These are phyloP conservation scores for Drosophila nikananu DNA, from an alignment of 1,140 invertebrate genomes.

Conservation along the genomic window DNA sequence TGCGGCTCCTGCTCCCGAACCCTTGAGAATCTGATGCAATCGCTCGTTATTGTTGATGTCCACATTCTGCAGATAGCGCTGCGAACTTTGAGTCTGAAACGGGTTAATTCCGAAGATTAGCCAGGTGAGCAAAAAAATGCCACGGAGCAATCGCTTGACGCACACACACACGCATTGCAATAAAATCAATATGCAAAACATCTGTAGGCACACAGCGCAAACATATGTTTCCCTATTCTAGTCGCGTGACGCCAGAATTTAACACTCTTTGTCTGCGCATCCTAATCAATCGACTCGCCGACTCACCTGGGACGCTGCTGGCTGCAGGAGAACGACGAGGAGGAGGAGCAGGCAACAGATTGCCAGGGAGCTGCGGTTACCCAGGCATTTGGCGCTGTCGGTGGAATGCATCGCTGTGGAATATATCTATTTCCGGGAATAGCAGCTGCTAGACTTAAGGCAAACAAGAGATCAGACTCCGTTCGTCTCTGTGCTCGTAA, in stretches of 20 bases:
- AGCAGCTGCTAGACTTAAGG: slow-evolving; percentile 5
- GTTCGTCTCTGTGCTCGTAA: slow-evolving; percentile 10
- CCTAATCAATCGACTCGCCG: not conserved
- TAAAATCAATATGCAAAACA: slow-evolving; percentile 67
- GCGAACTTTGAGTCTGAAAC: slow-evolving; percentile 62
- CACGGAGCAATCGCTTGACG: slow-evolving; percentile 33
- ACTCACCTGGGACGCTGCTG: slow-evolving; percentile 34
- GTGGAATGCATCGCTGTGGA: slow-evolving; percentile 30
- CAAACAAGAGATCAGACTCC: not conserved
- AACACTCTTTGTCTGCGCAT: not conserved
- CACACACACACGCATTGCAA: slow-evolving; percentile 28
- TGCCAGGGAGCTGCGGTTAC: slow-evolving; percentile 7
- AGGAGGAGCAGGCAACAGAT: slow-evolving; percentile 24
- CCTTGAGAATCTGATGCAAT: slow-evolving; percentile 79
- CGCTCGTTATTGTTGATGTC: slow-evolving; percentile 55
- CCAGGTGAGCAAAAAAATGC: slow-evolving; percentile 31
- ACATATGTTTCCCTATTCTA: slow-evolving; percentile 50
- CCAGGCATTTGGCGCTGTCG: slow-evolving; percentile 11
- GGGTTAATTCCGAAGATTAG: slow-evolving; percentile 38
- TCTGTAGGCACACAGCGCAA: slow-evolving; percentile 45
- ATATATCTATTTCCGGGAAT: not conserved
- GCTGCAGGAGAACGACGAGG: slow-evolving; percentile 10
- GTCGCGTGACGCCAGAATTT: not conserved
- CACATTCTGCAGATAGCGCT: slow-evolving; percentile 60
- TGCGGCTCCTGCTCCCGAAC: slow-evolving; percentile 44